A percentile compares a stretch with the other conserved stretches of the same genome.
phyloP scores from a whole-genome alignment of 2,797 vertebrate species.

The Poeciliopsis infans region DNA sequence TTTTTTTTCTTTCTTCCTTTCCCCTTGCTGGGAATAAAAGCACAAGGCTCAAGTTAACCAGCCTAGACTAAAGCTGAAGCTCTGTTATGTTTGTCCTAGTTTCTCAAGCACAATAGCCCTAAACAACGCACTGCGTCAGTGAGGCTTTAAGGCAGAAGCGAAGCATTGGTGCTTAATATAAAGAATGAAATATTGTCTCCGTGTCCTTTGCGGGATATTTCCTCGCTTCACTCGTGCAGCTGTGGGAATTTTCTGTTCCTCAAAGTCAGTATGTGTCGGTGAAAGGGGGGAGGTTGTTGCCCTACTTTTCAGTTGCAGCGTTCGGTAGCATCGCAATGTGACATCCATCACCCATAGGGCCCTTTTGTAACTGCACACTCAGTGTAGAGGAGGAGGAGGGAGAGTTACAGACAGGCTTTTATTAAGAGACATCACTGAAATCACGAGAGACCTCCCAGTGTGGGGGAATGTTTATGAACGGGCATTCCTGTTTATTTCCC shows the following conservation, averaged over 20 bases:
- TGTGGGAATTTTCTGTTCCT: constrained; percentile 56
- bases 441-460: constrained; percentile 34
- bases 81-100: constrained; percentile 36
- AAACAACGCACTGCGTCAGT: constrained; percentile 76
- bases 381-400: constrained; percentile 40
- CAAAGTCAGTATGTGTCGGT: constrained; percentile 64
- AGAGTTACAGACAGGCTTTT: constrained; percentile 46
- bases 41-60: constrained; percentile 28
- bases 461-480: constrained; percentile 61
- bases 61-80: constrained; percentile 40
- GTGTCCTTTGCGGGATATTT: constrained; percentile 24
- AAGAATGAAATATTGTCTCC: constrained; percentile 21
- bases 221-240: constrained; percentile 30
- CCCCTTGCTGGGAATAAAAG: constrained; percentile 34
- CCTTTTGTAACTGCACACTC: constrained; percentile 57
- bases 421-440: constrained; percentile 21
- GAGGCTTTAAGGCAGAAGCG: constrained; percentile 22
- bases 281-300: constrained; percentile 62
- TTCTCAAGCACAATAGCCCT: constrained; percentile 30
- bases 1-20: not conserved
- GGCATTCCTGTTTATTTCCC: not conserved
- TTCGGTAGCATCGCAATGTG: constrained; percentile 77
- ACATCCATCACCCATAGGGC: constrained; percentile 76
- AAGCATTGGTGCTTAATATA: constrained; percentile 20
- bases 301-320: constrained; percentile 72